These are phyloP conservation scores for Eupithecia exiguata DNA, from an alignment of 2,888 invertebrate species.

Conservation along the genomic window DNA sequence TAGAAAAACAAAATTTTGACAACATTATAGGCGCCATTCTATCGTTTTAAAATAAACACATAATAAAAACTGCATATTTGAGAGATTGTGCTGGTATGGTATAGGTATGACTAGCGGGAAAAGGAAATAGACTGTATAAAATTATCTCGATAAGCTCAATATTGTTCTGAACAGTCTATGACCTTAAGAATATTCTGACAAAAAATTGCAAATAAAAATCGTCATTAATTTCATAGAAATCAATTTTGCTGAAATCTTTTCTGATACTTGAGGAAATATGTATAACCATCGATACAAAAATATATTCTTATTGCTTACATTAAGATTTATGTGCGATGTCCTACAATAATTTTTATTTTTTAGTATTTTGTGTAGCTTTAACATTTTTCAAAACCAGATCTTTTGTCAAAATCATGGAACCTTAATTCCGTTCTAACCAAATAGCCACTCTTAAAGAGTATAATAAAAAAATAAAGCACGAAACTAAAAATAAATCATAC, in stretches of 20 bases:
- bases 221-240: constrained; percentile 52
- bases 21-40: constrained; percentile 4
- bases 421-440: constrained; percentile 49
- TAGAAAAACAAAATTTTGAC: constrained; percentile 19
- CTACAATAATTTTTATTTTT: constrained; percentile 52
- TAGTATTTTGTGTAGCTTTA: constrained; percentile 47
- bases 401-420: constrained; percentile 51
- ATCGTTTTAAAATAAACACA: constrained; percentile 43
- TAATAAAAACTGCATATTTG: constrained; percentile 61
- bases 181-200: constrained; percentile 55
- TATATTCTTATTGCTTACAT: constrained; percentile 50
- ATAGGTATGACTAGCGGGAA: constrained; percentile 70
- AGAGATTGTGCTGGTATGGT: constrained; percentile 70
- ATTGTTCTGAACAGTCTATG: constrained; percentile 47
- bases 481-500: constrained; percentile 66
- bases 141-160: constrained; percentile 28
- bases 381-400: constrained; percentile 59
- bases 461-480: constrained; percentile 57
- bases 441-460: constrained; percentile 59
- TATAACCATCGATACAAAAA: constrained; percentile 54
- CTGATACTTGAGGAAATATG: constrained; percentile 63
- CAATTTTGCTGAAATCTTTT: constrained; percentile 64
- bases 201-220: constrained; percentile 52
- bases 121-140: constrained; percentile 54
- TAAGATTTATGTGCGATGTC: constrained; percentile 52